A percentile compares a stretch with the other conserved stretches of the same genome.
phyloP scores from a whole-genome alignment of 1,140 invertebrate genomes.

The Acyrthosiphon pisum region DNA sequence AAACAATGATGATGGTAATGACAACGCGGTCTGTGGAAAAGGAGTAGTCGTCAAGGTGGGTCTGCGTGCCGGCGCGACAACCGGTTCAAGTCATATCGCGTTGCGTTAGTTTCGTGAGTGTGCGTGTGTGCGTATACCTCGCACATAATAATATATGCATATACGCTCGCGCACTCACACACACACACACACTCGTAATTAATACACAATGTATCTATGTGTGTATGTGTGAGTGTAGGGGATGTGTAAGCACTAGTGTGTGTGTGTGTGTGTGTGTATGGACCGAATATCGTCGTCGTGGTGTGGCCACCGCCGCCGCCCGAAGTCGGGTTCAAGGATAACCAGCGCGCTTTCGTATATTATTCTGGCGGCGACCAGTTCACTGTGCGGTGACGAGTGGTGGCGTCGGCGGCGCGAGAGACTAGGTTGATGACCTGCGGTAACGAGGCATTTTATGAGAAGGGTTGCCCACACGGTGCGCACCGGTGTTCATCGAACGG shows the following conservation, averaged over 20 bases:
- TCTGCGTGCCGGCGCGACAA: conserved; percentile 40
- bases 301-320: conserved; percentile 15
- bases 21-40: neutral
- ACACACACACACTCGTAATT: neutral
- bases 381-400: neutral
- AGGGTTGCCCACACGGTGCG: conserved; percentile 46
- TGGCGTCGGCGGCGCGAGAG: conserved; percentile 9
- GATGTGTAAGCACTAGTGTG: conserved; percentile 21
- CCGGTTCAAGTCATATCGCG: conserved; percentile 56
- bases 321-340: conserved; percentile 49
- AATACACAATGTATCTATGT: neutral
- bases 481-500: conserved; percentile 17
- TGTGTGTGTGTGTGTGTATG: neutral
- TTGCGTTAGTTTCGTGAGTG: conserved; percentile 40
- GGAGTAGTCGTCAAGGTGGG: conserved; percentile 24
- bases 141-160: conserved; percentile 49
- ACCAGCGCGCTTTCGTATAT: conserved; percentile 40
- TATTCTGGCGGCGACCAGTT: conserved; percentile 7
- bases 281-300: conserved; percentile 23
- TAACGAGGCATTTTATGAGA: conserved; percentile 51
- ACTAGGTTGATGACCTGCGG: conserved; percentile 55
- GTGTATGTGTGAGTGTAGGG: neutral
- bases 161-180: neutral
- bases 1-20: neutral
- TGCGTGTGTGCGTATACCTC: neutral